A percentile compares a stretch with the other conserved stretches of the same genome.
These are phyloP conservation scores for Drosophila bunnanda DNA, from an alignment of 2,888 invertebrate genomes.

Conservation along the genomic window DNA sequence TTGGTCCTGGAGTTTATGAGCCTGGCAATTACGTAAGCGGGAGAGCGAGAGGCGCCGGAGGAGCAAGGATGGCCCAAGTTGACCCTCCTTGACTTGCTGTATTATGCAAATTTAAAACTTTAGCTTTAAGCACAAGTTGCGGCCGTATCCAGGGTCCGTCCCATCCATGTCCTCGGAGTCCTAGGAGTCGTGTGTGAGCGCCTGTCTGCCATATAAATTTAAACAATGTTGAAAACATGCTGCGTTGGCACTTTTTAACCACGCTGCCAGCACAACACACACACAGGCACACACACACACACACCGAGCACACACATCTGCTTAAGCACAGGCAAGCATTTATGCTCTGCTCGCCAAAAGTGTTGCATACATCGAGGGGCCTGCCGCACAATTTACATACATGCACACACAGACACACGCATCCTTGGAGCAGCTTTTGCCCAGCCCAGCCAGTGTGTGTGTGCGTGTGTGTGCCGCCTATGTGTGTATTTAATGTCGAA, in stretches of 20 bases:
- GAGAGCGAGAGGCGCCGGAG: background rate
- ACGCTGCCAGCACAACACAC: conserved; percentile 61
- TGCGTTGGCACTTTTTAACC: conserved; percentile 79
- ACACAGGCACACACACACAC: conserved; percentile 26
- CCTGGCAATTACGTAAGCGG: conserved; percentile 67
- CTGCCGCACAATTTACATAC: conserved; percentile 72
- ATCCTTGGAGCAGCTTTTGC: conserved; percentile 27
- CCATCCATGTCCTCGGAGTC: conserved; percentile 29
- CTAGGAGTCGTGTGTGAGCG: conserved; percentile 24
- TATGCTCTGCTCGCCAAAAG: conserved; percentile 69
- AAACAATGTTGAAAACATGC: conserved; percentile 80
- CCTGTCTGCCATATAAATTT: conserved; percentile 70
- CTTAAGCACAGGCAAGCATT: conserved; percentile 60
- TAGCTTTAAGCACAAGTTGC: conserved; percentile 76
- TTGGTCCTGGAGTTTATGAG: conserved; percentile 70
- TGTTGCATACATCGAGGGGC: conserved; percentile 66
- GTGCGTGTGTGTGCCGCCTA: conserved; percentile 33
- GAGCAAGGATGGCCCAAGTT: conserved; percentile 17
- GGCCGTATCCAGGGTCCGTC: conserved; percentile 33
- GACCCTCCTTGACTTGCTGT: conserved; percentile 14
- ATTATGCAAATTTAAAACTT: conserved; percentile 77
- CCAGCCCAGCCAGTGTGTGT: conserved; percentile 4
- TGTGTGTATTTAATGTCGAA: conserved; percentile 81
- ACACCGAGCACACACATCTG: conserved; percentile 20
- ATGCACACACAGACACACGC: background rate